A percentile compares a stretch with the other conserved stretches of the same genome.
Evolutionary conservation across 2,113 vertebrate species (phyloP).

Genomic region (Pagrus major): DNA sequence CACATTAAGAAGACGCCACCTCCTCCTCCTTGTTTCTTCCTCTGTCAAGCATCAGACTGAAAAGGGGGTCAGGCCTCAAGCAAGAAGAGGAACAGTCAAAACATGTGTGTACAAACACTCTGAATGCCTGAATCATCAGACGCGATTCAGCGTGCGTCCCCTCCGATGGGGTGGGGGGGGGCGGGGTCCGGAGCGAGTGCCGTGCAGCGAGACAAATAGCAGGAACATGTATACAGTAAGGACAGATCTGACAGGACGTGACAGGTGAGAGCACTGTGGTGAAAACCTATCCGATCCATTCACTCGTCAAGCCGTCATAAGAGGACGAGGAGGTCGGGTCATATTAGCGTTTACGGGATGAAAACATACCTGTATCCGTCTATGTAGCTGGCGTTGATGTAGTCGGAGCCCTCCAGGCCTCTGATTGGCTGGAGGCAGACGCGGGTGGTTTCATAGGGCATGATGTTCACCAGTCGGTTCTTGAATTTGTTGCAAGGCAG

Average conservation of each 20-base stretch:
- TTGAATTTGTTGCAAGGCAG: conserved; percentile 99
- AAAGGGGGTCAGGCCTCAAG: conserved; percentile 63
- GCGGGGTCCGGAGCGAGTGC: conserved; percentile 20
- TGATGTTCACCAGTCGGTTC: conserved; percentile 98
- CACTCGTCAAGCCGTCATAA: conserved; percentile 63
- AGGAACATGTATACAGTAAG: conserved; percentile 48
- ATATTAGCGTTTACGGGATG: conserved; percentile 47
- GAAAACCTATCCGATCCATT: conserved; percentile 68
- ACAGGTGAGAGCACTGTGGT: conserved; percentile 60
- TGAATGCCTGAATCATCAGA: conserved; percentile 73
- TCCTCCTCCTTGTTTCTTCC: conserved; percentile 26
- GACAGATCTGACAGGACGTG: conserved; percentile 69
- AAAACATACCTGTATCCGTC: conserved; percentile 93
- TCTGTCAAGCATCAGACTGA: conserved; percentile 47
- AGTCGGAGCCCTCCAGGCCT: conserved; percentile 96
- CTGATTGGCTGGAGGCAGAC: conserved; percentile 99
- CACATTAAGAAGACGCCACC: conserved; percentile 33
- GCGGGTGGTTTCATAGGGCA: conserved; percentile 97
- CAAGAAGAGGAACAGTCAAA: conserved; percentile 63
- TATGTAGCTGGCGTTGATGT: conserved; percentile 97
- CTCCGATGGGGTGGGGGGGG: background rate
- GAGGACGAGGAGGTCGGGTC: conserved; percentile 59
- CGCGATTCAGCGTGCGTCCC: conserved; percentile 19
- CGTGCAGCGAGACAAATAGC: conserved; percentile 27
- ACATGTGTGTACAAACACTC: conserved; percentile 50